Percentiles rank a stretch among this genome's conserved stretches.
Conservation (phyloP, 2,113 vertebrate genomes). For the Charadrius vociferus region DNA sequence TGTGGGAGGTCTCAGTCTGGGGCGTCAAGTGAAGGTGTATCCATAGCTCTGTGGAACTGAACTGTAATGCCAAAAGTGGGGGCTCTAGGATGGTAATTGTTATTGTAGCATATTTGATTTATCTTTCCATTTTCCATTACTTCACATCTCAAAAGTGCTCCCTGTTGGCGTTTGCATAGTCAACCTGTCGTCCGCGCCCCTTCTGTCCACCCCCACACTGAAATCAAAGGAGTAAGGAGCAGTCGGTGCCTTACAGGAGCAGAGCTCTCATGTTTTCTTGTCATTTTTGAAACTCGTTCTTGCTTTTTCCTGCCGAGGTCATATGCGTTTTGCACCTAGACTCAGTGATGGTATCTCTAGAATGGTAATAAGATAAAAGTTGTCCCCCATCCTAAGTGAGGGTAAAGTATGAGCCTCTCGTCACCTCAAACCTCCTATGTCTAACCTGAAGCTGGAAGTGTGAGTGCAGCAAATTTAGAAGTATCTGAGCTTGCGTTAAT, state of each 20-base stretch:
- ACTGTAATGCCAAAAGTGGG: background rate
- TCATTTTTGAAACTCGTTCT: background rate
- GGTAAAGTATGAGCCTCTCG: background rate
- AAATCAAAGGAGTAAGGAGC: background rate
- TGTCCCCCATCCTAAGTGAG: background rate
- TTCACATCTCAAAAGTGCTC: background rate
- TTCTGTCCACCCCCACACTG: too few species aligned
- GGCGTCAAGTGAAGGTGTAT: too few species aligned
- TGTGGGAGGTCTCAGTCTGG: too few species aligned
- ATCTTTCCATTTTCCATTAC: fast-evolving
- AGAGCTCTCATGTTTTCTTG: background rate
- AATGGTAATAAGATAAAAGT: background rate
- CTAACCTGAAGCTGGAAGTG: background rate
- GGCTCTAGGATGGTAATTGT: background rate
- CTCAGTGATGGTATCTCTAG: fast-evolving
- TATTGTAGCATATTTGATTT: fast-evolving
- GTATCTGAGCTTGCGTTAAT: background rate
- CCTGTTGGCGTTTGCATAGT: fast-evolving
- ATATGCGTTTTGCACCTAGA: fast-evolving
- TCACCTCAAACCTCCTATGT: background rate
- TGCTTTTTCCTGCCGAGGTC: background rate
- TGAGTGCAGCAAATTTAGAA: background rate
- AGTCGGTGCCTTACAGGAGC: background rate
- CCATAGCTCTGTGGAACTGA: background rate
- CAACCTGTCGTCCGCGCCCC: too few species aligned